Percentiles rank a stretch among this genome's conserved stretches.
phyloP scores from a whole-genome alignment of 1,140 invertebrate genomes.

The Heliconius nattereri region DNA sequence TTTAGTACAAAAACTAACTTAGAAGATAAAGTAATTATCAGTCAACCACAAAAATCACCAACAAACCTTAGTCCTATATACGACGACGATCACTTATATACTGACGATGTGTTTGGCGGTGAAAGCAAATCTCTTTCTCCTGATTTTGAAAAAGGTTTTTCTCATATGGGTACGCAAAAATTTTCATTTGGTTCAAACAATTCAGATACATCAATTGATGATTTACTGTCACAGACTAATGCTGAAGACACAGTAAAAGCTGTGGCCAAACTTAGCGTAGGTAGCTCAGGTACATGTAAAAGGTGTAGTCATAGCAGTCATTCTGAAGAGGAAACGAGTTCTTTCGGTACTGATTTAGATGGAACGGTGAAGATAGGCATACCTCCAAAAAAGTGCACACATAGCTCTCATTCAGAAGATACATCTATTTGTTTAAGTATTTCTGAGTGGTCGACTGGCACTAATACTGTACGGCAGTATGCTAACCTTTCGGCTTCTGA shows the following conservation, averaged over 20 bases:
- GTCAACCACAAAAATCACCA: slow-evolving; percentile 82
- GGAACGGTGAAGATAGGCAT: slow-evolving; percentile 89
- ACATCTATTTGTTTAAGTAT: slow-evolving; percentile 91
- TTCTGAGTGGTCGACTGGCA: slow-evolving; percentile 92
- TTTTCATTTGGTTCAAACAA: slow-evolving; percentile 84
- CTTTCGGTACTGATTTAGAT: slow-evolving; percentile 87
- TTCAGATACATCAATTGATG: slow-evolving; percentile 83
- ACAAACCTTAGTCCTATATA: slow-evolving; percentile 83
- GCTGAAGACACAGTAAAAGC: slow-evolving; percentile 71
- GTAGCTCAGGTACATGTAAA: slow-evolving; percentile 80
- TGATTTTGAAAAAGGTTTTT: slow-evolving; percentile 79
- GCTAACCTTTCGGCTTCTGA: slow-evolving; percentile 86
- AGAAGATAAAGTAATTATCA: slow-evolving; percentile 81
- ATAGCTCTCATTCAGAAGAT: slow-evolving; percentile 91
- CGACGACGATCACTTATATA: slow-evolving; percentile 84
- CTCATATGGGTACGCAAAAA: slow-evolving; percentile 76
- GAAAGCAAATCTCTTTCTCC: slow-evolving; percentile 82
- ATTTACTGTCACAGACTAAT: slow-evolving; percentile 81
- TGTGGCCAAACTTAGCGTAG: slow-evolving; percentile 63
- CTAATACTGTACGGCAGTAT: slow-evolving; percentile 89
- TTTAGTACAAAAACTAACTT: slow-evolving; percentile 65
- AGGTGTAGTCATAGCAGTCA: slow-evolving; percentile 84
- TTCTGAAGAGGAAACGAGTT: slow-evolving; percentile 85
- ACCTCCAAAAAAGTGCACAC: slow-evolving; percentile 87
- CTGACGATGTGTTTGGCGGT: slow-evolving; percentile 85